Conservation (phyloP, 2,797 vertebrate species). For the Pagetopsis macropterus region DNA sequence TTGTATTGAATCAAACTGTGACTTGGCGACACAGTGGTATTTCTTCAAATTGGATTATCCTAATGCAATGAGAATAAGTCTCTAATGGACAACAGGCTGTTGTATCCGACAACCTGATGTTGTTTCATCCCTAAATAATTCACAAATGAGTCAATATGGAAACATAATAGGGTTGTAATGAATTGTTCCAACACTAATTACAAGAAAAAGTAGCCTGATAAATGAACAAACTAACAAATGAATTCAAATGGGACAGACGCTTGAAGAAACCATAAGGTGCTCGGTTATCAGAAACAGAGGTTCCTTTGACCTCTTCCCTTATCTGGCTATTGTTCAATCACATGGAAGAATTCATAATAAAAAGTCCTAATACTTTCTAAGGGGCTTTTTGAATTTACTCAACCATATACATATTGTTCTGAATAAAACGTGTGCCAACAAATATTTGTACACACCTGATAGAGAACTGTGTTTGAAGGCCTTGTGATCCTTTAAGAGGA, state of each 20-base stretch:
- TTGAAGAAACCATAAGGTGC: too few species aligned
- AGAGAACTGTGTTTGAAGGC: not conserved
- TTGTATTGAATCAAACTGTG: slow-evolving; percentile 15
- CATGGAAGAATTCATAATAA: not conserved
- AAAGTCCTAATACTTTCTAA: not conserved
- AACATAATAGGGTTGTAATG: not conserved
- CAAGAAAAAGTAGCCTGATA: not conserved
- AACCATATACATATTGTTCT: not conserved
- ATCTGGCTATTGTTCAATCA: not conserved
- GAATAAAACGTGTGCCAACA: slow-evolving; percentile 2
- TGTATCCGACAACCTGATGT: slow-evolving; percentile 3
- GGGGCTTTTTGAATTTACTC: not conserved
- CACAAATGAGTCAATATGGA: not conserved
- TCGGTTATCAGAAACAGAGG: not conserved
- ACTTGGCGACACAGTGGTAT: not conserved
- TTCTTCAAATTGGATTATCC: slow-evolving; percentile 12
- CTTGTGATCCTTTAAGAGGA: not conserved
- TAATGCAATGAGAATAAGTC: not conserved
- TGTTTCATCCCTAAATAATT: not conserved
- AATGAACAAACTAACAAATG: not conserved
- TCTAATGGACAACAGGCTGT: not conserved
- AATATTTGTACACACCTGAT: too few species aligned
- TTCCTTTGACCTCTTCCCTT: not conserved
- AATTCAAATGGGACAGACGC: too few species aligned
- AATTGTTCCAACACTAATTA: not conserved